These are phyloP conservation scores for Gymnoscopelus microlampas DNA, from an alignment of 2,797 vertebrate species.

Conservation along the genomic window DNA sequence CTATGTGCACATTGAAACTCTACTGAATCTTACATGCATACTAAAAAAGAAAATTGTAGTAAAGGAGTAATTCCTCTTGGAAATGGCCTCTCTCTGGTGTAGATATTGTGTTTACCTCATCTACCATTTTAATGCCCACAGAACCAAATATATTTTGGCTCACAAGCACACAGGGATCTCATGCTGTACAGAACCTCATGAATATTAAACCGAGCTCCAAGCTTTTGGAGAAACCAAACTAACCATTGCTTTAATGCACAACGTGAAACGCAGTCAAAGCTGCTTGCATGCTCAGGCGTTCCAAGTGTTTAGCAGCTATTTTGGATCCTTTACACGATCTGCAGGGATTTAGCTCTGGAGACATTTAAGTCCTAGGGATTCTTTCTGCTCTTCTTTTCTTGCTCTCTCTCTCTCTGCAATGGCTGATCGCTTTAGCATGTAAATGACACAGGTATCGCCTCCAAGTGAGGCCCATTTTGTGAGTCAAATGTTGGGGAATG, in stretches of 20 bases:
- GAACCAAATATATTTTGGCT: constrained; percentile 39
- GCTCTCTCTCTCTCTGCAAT: constrained; percentile 12
- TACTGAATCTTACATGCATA: constrained; percentile 12
- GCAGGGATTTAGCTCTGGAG: constrained; percentile 37
- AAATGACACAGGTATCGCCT: constrained; percentile 35
- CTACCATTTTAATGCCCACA: constrained; percentile 27
- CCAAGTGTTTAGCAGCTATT: constrained; percentile 40
- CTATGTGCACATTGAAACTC: background rate
- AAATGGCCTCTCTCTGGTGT: constrained; percentile 13
- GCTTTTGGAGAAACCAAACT: constrained; percentile 46
- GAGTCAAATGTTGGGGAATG: constrained; percentile 57
- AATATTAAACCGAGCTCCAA: constrained; percentile 65
- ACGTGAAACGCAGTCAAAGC: constrained; percentile 36
- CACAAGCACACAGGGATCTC: constrained; percentile 35
- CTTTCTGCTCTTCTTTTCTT: background rate
- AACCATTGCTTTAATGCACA: constrained; percentile 37
- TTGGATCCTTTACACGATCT: constrained; percentile 42
- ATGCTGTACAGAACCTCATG: constrained; percentile 47
- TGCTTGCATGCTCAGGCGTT: constrained; percentile 24
- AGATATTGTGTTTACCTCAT: constrained; percentile 31
- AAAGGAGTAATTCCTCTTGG: constrained; percentile 20
- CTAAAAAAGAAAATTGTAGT: constrained; percentile 1
- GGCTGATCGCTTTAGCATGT: constrained; percentile 56
- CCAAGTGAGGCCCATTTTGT: constrained; percentile 42
- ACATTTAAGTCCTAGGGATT: constrained; percentile 30